phyloP scores from a whole-genome alignment of 2,797 vertebrate genomes.

The Simalia tracyae region DNA sequence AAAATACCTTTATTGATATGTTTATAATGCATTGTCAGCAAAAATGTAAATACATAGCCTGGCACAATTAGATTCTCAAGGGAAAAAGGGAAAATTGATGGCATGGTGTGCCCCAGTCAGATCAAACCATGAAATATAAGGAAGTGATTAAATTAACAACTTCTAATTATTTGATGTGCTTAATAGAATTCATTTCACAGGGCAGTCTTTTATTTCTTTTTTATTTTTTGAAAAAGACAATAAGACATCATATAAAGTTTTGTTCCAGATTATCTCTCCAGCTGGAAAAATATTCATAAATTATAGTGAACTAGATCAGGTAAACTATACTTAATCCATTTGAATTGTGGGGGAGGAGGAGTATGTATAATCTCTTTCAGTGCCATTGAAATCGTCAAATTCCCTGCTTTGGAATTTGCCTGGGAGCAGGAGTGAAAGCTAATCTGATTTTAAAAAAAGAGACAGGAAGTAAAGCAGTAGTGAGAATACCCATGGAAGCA shows the following conservation, averaged over 20 bases:
- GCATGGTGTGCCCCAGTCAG: neutral
- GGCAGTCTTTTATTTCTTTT: neutral
- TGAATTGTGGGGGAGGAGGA: neutral
- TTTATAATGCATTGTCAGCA: neutral
- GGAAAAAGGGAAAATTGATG: neutral
- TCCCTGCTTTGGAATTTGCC: neutral
- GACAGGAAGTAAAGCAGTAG: neutral
- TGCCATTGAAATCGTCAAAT: neutral
- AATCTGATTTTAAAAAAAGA: neutral
- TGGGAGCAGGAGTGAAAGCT: fast-evolving
- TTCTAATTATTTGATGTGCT: neutral
- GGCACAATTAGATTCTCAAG: neutral
- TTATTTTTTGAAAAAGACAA: no score
- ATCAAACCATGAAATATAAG: neutral
- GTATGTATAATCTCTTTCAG: neutral
- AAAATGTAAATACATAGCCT: neutral
- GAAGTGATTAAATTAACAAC: neutral
- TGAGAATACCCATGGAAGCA: neutral
- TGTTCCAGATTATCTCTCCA: neutral
- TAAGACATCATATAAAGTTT: neutral
- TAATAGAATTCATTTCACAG: neutral
- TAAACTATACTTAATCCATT: neutral
- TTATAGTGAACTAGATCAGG: neutral
- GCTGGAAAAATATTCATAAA: neutral
- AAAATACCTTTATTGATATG: neutral